Base-by-base conservation (phyloP, 2,113 vertebrate genomes). In the Macaca mulatta region DNA sequence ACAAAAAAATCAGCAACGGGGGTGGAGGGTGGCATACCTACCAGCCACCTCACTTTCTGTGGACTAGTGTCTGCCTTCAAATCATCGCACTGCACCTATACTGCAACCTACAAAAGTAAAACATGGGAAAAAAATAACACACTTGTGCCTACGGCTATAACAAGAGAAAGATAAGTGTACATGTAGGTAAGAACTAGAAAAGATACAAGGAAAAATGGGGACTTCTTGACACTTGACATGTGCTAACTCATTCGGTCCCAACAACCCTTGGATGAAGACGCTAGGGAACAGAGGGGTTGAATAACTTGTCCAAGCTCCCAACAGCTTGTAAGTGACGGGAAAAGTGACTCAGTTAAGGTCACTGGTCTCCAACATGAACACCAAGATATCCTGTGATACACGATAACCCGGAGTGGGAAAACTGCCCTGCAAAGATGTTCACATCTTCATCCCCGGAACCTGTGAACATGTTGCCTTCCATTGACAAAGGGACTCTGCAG, bases 1-100 rank as follows among this genome's bases (percentile, higher is more conserved):
- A 22, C 17, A 12, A 22, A 18, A 70, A 6, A 3, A 35, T 0
- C 45, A 50, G 77, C 30, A 17, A 22, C 0, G 12, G 13, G 27
- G 43, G 45, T 38, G 18, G 2, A 40, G 18, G 52, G 80, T 0
- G 5, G 67, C 1, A 13, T 7, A 18, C 4, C 0, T n/a, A 77
- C 8, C 72, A 48, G 67, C 43, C 30, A 11, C 16, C 27, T 9
- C 12, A 12, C 7, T 4, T 48, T 67, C 70, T 11, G n/a, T 0
- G 6, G 74, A 52, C 45, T 6, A 30, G 74, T 0, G 1, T 3
- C 22, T 23, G 48, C 30, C 59, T 40, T 6, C 52, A 77, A 18
- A 61, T 48, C 14, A 25, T 22, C 85, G 14, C 38, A 35, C 4
- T 0, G 16, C 1, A 3, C 43, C 61, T 2, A 7, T 0, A 6